These are phyloP conservation scores for Fulmarus glacialis DNA, from an alignment of 2,113 vertebrate species.

Conservation along the genomic window DNA sequence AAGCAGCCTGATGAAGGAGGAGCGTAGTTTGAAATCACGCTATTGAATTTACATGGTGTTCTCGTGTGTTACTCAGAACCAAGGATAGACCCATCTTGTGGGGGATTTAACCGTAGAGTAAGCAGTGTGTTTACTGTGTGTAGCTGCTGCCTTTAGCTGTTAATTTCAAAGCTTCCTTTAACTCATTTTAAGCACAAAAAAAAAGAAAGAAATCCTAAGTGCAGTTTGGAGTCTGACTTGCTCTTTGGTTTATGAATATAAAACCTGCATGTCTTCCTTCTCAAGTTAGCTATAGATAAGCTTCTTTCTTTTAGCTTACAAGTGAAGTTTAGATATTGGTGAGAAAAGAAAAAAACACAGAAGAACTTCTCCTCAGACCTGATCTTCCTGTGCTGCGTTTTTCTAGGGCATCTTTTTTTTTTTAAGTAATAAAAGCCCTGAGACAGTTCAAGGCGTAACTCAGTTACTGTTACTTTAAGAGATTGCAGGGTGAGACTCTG, in stretches of 20 bases:
- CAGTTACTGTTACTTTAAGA: constrained; percentile 29
- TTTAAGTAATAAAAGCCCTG: background rate
- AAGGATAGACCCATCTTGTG: background rate
- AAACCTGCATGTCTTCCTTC: background rate
- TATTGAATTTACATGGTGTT: background rate
- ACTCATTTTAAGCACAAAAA: background rate
- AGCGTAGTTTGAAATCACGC: background rate
- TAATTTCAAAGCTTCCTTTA: background rate
- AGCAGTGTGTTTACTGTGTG: background rate
- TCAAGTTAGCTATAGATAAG: background rate
- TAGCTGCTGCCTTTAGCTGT: background rate
- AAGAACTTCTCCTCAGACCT: background rate
- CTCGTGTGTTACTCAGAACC: background rate
- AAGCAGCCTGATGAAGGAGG: constrained; percentile 16
- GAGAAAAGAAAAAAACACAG: background rate
- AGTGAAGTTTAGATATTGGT: background rate
- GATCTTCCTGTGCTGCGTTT: background rate
- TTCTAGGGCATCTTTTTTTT: constrained; percentile 1
- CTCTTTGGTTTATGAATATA: background rate
- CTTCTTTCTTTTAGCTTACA: background rate
- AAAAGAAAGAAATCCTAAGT: background rate
- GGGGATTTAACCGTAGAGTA: background rate
- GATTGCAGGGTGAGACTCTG: background rate
- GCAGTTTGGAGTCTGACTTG: background rate
- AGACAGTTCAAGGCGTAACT: background rate